phyloP scores from a whole-genome alignment of 2,797 vertebrate genomes.

The Sus cebifrons region DNA sequence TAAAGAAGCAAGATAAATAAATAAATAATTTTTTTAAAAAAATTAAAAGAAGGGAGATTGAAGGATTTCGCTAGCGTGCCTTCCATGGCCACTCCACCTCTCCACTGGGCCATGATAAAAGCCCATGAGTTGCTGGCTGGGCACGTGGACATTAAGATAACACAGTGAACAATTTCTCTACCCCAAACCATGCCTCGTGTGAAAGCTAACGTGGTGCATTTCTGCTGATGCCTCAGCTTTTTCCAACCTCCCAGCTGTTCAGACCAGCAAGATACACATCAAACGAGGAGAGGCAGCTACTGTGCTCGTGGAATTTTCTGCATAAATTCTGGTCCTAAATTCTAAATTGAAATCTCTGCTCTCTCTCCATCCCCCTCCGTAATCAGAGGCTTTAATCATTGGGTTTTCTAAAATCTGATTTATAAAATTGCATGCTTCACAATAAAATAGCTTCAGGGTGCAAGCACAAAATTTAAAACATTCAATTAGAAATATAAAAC shows the following conservation, averaged over 20 bases:
- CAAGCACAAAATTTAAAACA: slow-evolving; percentile 84
- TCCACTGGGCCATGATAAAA: not conserved
- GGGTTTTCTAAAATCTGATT: slow-evolving; percentile 84
- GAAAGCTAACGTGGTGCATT: slow-evolving; percentile 63
- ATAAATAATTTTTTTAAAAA: too few species aligned
- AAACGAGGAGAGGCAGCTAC: slow-evolving; percentile 64
- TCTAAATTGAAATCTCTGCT: slow-evolving; percentile 84
- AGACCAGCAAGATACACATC: slow-evolving; percentile 77
- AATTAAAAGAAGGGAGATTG: not conserved
- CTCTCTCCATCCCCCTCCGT: slow-evolving; percentile 69
- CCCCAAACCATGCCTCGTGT: not conserved
- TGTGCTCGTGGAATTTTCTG: slow-evolving; percentile 57
- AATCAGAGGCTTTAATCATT: slow-evolving; percentile 84
- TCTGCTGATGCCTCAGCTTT: slow-evolving; percentile 74
- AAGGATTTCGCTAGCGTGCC: not conserved
- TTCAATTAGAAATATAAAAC: slow-evolving; percentile 86
- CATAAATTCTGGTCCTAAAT: slow-evolving; percentile 74
- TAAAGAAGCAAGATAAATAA: too few species aligned
- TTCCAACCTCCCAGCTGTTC: slow-evolving; percentile 76
- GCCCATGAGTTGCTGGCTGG: not conserved
- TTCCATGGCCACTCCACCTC: not conserved
- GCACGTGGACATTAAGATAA: not conserved
- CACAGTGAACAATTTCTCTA: not conserved
- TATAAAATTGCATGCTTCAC: slow-evolving; percentile 85
- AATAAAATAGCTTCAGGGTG: slow-evolving; percentile 80